Evolutionary conservation across 2,888 invertebrate species (phyloP).

Genomic region (Osmoderma eremita): DNA sequence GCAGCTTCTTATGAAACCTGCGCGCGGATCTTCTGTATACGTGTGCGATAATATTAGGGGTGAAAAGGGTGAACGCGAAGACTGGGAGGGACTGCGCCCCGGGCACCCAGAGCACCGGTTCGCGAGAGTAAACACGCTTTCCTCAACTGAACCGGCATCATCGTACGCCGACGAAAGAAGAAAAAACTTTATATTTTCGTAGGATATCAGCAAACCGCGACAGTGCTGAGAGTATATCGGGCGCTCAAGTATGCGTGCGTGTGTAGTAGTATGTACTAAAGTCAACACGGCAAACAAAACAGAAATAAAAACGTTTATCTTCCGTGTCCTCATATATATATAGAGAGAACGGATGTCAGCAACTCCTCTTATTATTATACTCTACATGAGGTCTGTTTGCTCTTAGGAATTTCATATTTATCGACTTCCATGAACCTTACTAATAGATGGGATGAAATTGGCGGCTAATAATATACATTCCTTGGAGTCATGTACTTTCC

Average conservation of each 20-base stretch:
- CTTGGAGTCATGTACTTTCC: too few relatives aligned
- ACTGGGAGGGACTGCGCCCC: not conserved
- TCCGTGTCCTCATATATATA: constrained; percentile 7
- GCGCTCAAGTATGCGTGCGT: constrained; percentile 21
- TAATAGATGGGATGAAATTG: too few relatives aligned
- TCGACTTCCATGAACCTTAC: constrained; percentile 2
- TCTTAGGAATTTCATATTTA: constrained; percentile 19
- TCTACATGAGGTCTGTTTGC: not conserved
- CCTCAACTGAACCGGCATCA: not conserved
- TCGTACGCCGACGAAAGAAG: not conserved
- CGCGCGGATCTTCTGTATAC: not conserved
- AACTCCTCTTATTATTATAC: not conserved
- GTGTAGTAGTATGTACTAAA: constrained; percentile 16
- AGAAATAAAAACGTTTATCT: constrained; percentile 36
- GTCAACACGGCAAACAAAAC: constrained; percentile 24
- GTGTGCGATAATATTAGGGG: too few relatives aligned
- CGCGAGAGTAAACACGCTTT: constrained; percentile 27
- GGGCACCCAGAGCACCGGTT: constrained; percentile 1
- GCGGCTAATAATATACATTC: not conserved
- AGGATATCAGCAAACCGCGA: not conserved
- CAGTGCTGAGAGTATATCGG: constrained; percentile 10
- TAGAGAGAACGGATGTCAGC: not conserved
- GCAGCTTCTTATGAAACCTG: constrained; percentile 13
- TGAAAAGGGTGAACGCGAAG: not conserved
- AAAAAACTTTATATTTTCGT: constrained; percentile 26